Evolutionary conservation across 2,797 vertebrate genomes (phyloP).

Genomic region (Chrysocyon brachyurus): DNA sequence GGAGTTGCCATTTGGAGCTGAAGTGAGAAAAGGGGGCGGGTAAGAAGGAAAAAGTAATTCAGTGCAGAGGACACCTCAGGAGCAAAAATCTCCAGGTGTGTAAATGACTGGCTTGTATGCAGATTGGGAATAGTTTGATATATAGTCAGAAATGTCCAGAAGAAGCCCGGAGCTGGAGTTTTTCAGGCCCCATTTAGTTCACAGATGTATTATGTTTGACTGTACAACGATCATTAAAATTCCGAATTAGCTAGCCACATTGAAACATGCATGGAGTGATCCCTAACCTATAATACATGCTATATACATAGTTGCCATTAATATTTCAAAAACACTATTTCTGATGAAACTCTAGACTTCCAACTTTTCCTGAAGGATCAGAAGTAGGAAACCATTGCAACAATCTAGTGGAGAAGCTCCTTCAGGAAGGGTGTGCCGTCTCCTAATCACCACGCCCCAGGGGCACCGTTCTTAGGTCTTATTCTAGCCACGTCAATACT

Average conservation of each 20-base stretch:
- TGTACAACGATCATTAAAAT: background rate
- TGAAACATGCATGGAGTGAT: background rate
- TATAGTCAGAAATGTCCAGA: background rate
- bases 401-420: background rate
- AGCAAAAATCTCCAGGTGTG: background rate
- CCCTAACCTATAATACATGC: background rate
- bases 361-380: background rate
- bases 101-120: background rate
- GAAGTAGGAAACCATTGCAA: background rate
- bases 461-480: background rate
- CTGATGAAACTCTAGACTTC: background rate
- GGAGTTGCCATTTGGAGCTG: background rate
- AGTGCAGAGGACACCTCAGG: background rate
- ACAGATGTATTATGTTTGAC: background rate
- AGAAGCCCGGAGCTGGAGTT: background rate
- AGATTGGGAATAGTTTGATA: background rate
- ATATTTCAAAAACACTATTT: background rate
- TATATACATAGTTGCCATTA: background rate
- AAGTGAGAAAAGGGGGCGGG: background rate
- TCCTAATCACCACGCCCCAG: background rate
- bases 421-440: background rate
- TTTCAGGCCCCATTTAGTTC: background rate
- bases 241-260: background rate
- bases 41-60: slow-evolving; percentile 19
- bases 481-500: background rate